Evolutionary conservation across 2,797 vertebrate genomes (phyloP).

Genomic region (Parauchenoglanis ngamensis): DNA sequence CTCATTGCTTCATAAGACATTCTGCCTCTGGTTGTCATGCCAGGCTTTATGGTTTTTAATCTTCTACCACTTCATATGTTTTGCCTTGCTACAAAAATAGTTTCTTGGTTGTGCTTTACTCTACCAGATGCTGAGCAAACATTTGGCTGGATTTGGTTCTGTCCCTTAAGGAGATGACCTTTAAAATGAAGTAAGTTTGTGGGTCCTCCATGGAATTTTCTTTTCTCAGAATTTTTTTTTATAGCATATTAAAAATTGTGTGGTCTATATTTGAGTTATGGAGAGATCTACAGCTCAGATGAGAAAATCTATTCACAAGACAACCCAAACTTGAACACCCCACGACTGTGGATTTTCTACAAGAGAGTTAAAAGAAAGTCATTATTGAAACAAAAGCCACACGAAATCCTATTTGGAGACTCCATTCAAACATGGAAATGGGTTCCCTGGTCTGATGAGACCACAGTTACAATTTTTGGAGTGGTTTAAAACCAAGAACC

Average conservation of each 20-base stretch:
- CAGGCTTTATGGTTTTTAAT: not conserved
- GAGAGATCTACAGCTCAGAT: not conserved
- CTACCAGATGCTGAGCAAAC: conserved; percentile 4
- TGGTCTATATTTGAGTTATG: not conserved
- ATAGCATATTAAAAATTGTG: not conserved
- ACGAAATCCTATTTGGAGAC: not conserved
- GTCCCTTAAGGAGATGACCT: conserved; percentile 11
- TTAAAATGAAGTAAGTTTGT: not conserved
- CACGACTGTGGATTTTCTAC: not conserved
- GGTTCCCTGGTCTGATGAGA: not conserved
- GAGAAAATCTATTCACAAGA: not conserved
- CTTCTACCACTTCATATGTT: not conserved
- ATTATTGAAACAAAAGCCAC: not conserved
- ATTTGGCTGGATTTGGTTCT: not conserved
- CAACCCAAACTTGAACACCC: not conserved
- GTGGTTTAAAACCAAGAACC: not conserved
- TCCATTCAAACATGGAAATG: not conserved
- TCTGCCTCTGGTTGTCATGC: not conserved
- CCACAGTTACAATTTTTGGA: not conserved
- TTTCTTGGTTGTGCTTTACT: conserved; percentile 1
- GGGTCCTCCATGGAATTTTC: not conserved
- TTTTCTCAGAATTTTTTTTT: not conserved
- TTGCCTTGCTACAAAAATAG: not conserved
- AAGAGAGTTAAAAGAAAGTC: not conserved
- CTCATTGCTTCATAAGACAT: not conserved